phyloP scores from a whole-genome alignment of 92 coral and sea anemone genomes.

The Porites lobata region DNA sequence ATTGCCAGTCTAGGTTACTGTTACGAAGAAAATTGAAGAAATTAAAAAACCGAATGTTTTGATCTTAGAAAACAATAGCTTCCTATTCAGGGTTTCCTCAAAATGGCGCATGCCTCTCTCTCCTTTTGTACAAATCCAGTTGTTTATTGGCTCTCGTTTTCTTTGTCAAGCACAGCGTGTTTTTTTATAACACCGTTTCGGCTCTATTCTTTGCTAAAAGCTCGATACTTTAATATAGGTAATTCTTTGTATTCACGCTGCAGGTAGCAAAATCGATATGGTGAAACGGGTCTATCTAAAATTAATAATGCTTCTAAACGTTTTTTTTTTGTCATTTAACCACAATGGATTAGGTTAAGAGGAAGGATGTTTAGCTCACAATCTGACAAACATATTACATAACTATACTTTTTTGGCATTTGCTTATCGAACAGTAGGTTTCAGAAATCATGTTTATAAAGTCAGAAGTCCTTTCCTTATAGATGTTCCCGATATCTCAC shows the following conservation, averaged over 20 bases:
- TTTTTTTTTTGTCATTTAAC: neutral
- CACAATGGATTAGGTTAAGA: no score
- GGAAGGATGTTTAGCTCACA: constrained; percentile 1
- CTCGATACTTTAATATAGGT: neutral
- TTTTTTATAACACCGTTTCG: neutral
- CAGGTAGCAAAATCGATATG: neutral
- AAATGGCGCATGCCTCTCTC: neutral
- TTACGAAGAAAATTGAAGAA: neutral
- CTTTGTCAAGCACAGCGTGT: constrained; percentile 9
- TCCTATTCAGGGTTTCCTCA: neutral
- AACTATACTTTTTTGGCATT: neutral
- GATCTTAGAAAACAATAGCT: constrained; percentile 25
- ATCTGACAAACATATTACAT: neutral
- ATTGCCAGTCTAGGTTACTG: constrained; percentile 44
- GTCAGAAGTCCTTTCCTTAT: neutral
- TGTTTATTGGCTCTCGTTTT: constrained; percentile 2
- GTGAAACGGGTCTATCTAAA: neutral
- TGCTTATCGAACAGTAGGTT: constrained; percentile 10
- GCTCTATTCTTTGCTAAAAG: constrained; percentile 2
- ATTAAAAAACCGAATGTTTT: neutral
- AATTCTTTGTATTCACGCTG: neutral
- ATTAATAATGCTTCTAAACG: neutral
- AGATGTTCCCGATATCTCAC: neutral
- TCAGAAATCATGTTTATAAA: neutral
- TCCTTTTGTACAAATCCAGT: neutral